phyloP scores from a whole-genome alignment of 2,797 vertebrate genomes.

The Furcifer pardalis region DNA sequence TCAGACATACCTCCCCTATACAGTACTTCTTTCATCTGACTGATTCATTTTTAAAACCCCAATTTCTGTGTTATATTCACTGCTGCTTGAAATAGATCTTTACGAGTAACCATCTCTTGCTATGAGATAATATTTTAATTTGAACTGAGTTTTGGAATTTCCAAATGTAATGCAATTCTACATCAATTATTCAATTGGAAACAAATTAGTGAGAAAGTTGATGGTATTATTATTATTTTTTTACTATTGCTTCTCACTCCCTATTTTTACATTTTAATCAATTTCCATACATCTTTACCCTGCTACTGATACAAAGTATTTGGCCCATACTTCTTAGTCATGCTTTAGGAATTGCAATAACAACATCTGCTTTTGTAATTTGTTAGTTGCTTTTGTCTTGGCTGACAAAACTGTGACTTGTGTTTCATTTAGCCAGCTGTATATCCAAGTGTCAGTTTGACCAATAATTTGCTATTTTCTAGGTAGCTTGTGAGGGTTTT shows the following conservation, averaged over 20 bases:
- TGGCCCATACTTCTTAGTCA: neutral
- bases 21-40: conserved; percentile 5
- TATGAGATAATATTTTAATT: neutral
- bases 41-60: neutral
- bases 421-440: neutral
- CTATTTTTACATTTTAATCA: neutral
- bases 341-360: neutral
- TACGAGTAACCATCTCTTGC: neutral
- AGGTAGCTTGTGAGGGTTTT: neutral
- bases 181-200: neutral
- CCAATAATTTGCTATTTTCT: neutral
- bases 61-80: neutral
- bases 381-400: neutral
- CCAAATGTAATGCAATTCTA: neutral
- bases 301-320: neutral
- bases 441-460: neutral
- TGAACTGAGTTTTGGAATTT: neutral
- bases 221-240: neutral
- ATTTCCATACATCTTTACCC: neutral
- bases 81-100: neutral
- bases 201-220: neutral
- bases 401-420: neutral
- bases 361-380: neutral
- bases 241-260: neutral
- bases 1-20: neutral